Evolutionary conservation across 1,140 invertebrate species (phyloP), one percentile per base, ranked within the genome.

Genomic region (Heliconius hewitsoni): DNA sequence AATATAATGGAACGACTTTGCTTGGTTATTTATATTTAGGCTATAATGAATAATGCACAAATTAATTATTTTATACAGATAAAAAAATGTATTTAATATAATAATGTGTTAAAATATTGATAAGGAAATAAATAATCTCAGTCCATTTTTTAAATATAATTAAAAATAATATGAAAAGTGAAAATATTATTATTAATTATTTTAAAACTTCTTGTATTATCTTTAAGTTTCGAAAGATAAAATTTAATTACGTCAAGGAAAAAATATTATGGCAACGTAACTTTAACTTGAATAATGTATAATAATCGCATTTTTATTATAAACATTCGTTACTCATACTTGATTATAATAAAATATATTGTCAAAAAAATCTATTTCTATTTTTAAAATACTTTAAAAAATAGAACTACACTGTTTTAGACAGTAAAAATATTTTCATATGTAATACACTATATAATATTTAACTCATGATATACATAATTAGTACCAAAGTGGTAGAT

Each of bases 401-500:
- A 23, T 57, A 1, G 6, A 57, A 18, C 23, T 66, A 66, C 4
- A 27, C 30, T 66, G 19, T 66, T 66, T 66, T 66, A 23, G n/a
- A 66, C 60, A 66, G n/a, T 57, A 8, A 57, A 11, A 57, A 57
- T 57, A 23, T n/a, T 57, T 66, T 66, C 1, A 66, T 66, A 66
- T 27, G 55, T 66, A 66, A 30, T 6, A 16, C 16, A 30, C 16
- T 2, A 18, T 27, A 13, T 27, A 16, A 23, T 66, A 30, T 16
- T 60, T 60, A 60, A 60, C 9, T 66, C 3, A 66, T 66, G 11
- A 66, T 27, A 66, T 66, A 57, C 19, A 66, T 30, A 27, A 66
- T 66, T 30, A 66, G 60, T 66, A 66, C 60, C 60, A 66, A 66
- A 66, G 60, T 30, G 27, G 60, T 66, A 30, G 60, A 18, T 27